A percentile compares a stretch with the other conserved stretches of the same genome.
phyloP scores from a whole-genome alignment of 2,113 vertebrate genomes.

The Heptranchias perlo region DNA sequence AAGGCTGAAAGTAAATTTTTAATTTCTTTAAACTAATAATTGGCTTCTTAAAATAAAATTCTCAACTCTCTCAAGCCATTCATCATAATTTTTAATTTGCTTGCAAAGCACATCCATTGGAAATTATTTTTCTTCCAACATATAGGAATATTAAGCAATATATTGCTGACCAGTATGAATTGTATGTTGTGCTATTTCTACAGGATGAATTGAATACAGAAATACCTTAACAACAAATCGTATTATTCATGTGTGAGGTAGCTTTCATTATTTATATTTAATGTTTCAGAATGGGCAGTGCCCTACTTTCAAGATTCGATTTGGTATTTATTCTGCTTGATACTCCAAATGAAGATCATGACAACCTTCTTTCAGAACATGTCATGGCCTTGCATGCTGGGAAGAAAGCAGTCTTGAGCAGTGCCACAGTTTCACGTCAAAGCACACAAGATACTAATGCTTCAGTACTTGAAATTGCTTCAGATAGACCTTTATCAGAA shows the following conservation, averaged over 20 bases:
- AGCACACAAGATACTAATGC: conserved; percentile 55
- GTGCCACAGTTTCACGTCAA: conserved; percentile 57
- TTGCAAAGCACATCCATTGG: background rate
- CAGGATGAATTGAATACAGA: background rate
- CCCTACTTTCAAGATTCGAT: conserved; percentile 89
- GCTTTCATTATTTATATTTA: conserved; percentile 22
- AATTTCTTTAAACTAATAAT: no score
- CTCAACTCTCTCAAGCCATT: background rate
- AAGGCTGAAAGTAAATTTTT: background rate
- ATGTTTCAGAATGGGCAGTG: conserved; percentile 81
- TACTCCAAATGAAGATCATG: conserved; percentile 87
- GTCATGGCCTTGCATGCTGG: conserved; percentile 84
- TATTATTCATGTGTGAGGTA: background rate
- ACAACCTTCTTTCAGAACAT: conserved; percentile 86
- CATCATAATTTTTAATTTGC: background rate
- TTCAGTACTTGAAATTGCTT: conserved; percentile 70
- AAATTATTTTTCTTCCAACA: background rate
- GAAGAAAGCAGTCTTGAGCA: conserved; percentile 52
- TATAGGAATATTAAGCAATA: background rate
- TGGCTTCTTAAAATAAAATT: no score
- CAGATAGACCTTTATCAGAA: conserved; percentile 72
- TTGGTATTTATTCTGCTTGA: conserved; percentile 93
- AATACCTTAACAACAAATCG: background rate
- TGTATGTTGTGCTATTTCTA: background rate
- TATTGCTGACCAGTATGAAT: background rate